Evolutionary conservation across 1,140 invertebrate genomes (phyloP).

Genomic region (Pseudobourletiella spinata): DNA sequence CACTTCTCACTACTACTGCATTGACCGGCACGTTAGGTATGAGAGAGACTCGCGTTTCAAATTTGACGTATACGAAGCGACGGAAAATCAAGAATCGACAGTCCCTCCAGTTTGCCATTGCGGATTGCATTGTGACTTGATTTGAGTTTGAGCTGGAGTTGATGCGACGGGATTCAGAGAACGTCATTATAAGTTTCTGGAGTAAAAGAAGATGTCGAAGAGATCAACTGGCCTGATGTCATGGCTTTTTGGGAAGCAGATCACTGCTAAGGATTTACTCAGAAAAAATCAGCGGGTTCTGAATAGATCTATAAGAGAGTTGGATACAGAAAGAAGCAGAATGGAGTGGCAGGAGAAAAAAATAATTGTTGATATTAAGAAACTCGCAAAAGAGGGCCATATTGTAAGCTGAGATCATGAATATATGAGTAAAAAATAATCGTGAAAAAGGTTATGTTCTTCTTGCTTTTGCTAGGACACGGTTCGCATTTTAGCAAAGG

Average conservation of each 20-base stretch:
- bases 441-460: too few relatives aligned
- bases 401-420: too few relatives aligned
- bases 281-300: constrained; percentile 94
- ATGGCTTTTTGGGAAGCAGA: constrained; percentile 76
- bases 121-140: too few relatives aligned
- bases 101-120: too few relatives aligned
- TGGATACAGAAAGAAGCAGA: constrained; percentile 83
- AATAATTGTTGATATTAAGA: constrained; percentile 96
- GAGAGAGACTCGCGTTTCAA: too few relatives aligned
- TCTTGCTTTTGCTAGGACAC: constrained; percentile 69
- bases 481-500: constrained; percentile 99
- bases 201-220: neutral
- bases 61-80: too few relatives aligned
- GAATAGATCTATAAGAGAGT: constrained; percentile 95
- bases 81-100: too few relatives aligned
- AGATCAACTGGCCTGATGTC: neutral
- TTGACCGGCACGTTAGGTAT: too few relatives aligned
- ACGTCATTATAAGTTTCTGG: too few relatives aligned
- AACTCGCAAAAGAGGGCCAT: constrained; percentile 96
- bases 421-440: neutral
- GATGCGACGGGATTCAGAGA: too few relatives aligned
- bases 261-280: constrained; percentile 95
- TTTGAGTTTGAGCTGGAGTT: too few relatives aligned
- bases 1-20: too few relatives aligned
- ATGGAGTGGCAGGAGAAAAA: constrained; percentile 99